phyloP scores from a whole-genome alignment of 2,113 vertebrate genomes.

The Aythya baeri region DNA sequence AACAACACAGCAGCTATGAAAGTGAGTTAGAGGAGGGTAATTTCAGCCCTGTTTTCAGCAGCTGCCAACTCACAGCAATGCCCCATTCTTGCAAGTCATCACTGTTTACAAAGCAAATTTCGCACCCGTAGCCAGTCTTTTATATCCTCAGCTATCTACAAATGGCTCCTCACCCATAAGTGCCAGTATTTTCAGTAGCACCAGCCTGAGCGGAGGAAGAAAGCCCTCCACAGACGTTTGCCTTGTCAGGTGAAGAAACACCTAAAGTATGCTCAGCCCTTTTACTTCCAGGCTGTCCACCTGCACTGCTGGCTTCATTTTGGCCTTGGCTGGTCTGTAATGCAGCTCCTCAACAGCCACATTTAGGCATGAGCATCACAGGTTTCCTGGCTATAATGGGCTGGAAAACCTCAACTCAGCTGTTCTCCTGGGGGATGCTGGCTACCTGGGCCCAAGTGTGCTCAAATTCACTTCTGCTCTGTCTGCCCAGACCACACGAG shows the following conservation, averaged over 20 bases:
- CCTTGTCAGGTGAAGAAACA: not conserved
- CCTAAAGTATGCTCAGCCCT: not conserved
- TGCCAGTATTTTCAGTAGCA: not conserved
- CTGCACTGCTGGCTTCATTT: not conserved
- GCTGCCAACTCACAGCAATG: not conserved
- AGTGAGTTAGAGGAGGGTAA: not conserved
- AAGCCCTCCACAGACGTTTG: not conserved
- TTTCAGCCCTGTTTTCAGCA: not conserved
- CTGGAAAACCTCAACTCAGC: not conserved
- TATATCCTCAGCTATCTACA: not conserved
- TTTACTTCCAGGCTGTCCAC: not conserved
- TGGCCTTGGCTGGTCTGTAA: not conserved
- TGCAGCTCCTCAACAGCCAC: not conserved
- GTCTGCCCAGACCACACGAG: not conserved
- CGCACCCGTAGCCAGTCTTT: not conserved
- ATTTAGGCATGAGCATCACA: not conserved
- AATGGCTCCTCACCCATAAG: not conserved
- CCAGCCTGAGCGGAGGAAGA: not conserved
- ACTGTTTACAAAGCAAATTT: not conserved
- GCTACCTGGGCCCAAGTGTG: not conserved
- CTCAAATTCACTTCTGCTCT: not conserved
- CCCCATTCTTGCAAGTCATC: not conserved
- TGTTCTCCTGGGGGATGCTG: not conserved
- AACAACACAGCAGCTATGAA: not conserved
- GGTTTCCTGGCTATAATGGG: not conserved